Base-by-base conservation (phyloP, 2,113 vertebrate genomes). In the Rhynchomys soricoides region DNA sequence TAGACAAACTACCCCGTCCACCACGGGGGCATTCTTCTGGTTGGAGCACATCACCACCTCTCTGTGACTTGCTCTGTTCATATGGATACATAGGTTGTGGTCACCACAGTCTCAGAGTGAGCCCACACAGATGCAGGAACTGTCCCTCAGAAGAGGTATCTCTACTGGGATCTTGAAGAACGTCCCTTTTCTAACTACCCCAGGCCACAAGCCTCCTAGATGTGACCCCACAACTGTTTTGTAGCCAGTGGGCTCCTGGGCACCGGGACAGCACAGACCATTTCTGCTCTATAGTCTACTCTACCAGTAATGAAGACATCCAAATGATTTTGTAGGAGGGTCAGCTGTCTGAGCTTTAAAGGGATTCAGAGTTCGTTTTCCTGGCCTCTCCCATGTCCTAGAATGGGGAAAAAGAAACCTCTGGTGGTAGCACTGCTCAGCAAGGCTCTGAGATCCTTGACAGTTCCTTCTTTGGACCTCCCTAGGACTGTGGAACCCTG, bases 291-390 rank as follows among this genome's bases (percentile, higher is more conserved):
- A 5, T 8, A 24, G 55, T 6, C 31, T 29, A 22, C 11, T 19
- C n/a, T 4, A 3, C 37, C 26, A 9, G 55, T n/a, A 40, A 45
- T 3, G 22, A 31, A 11, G 0, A 0, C 31, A 37, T 37, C 73
- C 59, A 11, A 0, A 16, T 22, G 6, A 9, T 57, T 9, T 19
- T 2, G 5, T 34, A 8, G 2, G 0, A 15, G 1, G 0, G 3
- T 48, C 71, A 17, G 19, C 40, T 22, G 40, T 50, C 82, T 50
- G 66, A 31, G 3, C 74, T 5, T 7, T 43, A 45, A 57, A 55
- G 64, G 26, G 48, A 45, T 3, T 1, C 3, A 0, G 2, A 24
- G 26, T 66, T 37, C 9, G 5, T 11, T 50, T 50, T 40, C 55
- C 40, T 0, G 31, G 5, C 52, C 21, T 48, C 3, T 40, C 77